These are phyloP conservation scores for Omphaloscelis lunosa DNA, from an alignment of 2,888 invertebrate genomes.

Conservation along the genomic window DNA sequence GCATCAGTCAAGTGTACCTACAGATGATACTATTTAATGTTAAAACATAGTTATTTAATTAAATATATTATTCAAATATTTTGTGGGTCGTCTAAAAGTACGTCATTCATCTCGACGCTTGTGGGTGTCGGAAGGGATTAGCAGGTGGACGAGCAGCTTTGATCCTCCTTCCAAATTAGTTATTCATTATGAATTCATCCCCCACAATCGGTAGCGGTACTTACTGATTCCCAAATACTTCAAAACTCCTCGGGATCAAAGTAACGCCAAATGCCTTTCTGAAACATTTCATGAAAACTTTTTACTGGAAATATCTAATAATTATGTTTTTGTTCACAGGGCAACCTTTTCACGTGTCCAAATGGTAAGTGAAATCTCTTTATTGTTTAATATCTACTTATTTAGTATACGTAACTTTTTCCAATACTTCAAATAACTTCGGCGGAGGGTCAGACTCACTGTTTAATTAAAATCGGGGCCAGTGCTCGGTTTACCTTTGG, in stretches of 20 bases:
- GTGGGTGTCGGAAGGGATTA: constrained; percentile 5
- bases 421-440: constrained; percentile 67
- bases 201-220: not conserved
- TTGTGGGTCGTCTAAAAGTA: constrained; percentile 4
- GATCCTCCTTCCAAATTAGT: constrained; percentile 26
- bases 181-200: constrained; percentile 7
- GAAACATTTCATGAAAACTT: constrained; percentile 31
- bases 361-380: constrained; percentile 91
- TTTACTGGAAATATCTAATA: constrained; percentile 53
- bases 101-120: constrained; percentile 13
- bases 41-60: too few species aligned
- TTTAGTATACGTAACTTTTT: constrained; percentile 61
- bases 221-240: constrained; percentile 16
- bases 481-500: constrained; percentile 63
- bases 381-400: constrained; percentile 52
- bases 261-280: constrained; percentile 13
- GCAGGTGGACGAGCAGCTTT: constrained; percentile 10
- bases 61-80: not conserved
- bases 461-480: constrained; percentile 68
- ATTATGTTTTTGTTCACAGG: constrained; percentile 86
- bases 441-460: constrained; percentile 49
- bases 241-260: constrained; percentile 41
- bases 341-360: constrained; percentile 93
- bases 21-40: too few species aligned
- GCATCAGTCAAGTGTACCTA: too few species aligned